Percentiles rank a stretch among this genome's conserved stretches.
phyloP scores from a whole-genome alignment of 1,140 invertebrate species.

The Colletes latitarsis region DNA sequence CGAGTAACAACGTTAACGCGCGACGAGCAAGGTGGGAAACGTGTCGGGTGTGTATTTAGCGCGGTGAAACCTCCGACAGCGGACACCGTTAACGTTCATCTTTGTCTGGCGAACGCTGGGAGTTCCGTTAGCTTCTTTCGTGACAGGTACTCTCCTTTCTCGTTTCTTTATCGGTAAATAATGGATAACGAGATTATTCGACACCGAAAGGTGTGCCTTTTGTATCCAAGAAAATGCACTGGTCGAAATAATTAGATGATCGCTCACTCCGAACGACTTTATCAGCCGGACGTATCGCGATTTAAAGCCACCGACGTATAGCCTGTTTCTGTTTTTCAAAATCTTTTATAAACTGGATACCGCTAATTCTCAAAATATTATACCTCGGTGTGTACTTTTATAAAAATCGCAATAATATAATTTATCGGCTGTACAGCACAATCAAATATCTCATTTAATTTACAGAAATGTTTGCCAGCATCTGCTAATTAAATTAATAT shows the following conservation, averaged over 20 bases:
- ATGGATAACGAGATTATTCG: neutral
- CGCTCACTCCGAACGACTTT: neutral
- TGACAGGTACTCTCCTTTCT: neutral
- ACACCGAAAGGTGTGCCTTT: too few species aligned
- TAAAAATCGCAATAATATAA: too few species aligned
- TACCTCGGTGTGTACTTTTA: too few species aligned
- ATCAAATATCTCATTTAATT: too few species aligned
- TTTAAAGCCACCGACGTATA: too few species aligned
- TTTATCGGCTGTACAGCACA: too few species aligned
- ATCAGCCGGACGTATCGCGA: neutral
- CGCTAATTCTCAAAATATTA: too few species aligned
- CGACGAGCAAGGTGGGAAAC: conserved; percentile 21
- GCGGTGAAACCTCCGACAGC: conserved; percentile 34
- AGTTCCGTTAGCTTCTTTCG: conserved; percentile 44
- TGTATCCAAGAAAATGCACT: neutral
- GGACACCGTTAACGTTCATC: conserved; percentile 41
- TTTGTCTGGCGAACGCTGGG: conserved; percentile 5
- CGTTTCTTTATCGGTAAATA: neutral
- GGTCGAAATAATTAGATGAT: neutral
- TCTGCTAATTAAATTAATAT: too few species aligned
- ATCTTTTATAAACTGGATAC: too few species aligned
- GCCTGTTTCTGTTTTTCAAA: too few species aligned
- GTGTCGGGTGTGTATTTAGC: conserved; percentile 40
- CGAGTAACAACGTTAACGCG: conserved; percentile 1
- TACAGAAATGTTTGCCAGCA: too few species aligned